phyloP scores from a whole-genome alignment of 1,140 invertebrate species.

The Rhagoletis pomonella region DNA sequence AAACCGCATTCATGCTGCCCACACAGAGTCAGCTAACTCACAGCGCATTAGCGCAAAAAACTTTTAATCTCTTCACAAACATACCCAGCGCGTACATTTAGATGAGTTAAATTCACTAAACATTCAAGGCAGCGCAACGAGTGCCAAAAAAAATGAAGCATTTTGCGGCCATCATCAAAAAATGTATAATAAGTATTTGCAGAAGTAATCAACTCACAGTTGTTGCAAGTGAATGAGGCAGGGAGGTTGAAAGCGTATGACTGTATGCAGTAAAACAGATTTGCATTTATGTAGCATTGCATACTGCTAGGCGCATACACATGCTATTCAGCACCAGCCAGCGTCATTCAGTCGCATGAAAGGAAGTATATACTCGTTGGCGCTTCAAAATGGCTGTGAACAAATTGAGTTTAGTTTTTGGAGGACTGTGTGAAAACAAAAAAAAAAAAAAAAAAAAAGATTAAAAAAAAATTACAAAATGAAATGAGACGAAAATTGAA shows the following conservation, averaged over 20 bases:
- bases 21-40: neutral
- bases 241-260: neutral
- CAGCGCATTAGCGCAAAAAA: slow-evolving; percentile 24
- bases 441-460: neutral
- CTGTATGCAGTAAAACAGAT: neutral
- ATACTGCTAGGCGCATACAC: slow-evolving; percentile 35
- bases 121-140: neutral
- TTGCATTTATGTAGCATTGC: slow-evolving; percentile 36
- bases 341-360: neutral
- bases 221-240: neutral
- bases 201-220: neutral
- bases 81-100: neutral
- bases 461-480: neutral
- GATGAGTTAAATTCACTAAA: neutral
- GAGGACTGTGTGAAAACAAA: neutral
- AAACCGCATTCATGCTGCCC: neutral
- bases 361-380: neutral
- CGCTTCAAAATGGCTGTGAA: slow-evolving; percentile 1
- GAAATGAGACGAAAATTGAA: slow-evolving; percentile 53
- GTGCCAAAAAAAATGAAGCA: neutral
- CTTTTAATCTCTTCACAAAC: slow-evolving; percentile 23
- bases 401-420: neutral
- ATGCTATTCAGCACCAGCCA: neutral
- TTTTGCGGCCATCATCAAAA: slow-evolving; percentile 3
- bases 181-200: slow-evolving; percentile 24